Base-by-base conservation (phyloP, 1,140 invertebrate species). In the Cepaea nemoralis region DNA sequence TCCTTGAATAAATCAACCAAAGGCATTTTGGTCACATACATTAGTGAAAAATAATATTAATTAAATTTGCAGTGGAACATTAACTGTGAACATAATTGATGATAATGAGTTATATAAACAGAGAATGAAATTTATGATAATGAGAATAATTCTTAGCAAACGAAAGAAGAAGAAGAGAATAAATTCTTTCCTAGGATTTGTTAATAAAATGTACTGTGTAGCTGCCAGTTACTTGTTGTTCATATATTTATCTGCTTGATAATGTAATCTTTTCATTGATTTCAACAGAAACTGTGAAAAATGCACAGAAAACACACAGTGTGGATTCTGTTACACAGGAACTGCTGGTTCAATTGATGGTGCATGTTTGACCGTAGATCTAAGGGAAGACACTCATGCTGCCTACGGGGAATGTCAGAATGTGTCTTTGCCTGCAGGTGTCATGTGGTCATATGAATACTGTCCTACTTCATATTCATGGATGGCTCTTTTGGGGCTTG, bases 401-500 rank as follows among this genome's bases (percentile, higher is more conserved):
- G n/a, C 73, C 22, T 55, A 76, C 22, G 89, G 89, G 27, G 80
- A 78, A 14, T 91, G 89, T 85, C 50, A 70, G n/a, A 86, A 88
- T 79, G 73, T 82, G 5, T 83, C 87, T 2, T 33, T 81, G n/a
- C 59, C 83, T 3, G n/a, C 75, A 16, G 50, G 70, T n/a, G 40
- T 86, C 16, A 84, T 85, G 0, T 93, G 90, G 91, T 90, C 92
- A 10, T 85, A 89, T 55, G 89, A 92, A 40, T 93, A 91, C 88
- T 94, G 93, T 85, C 93, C 93, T 0, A 91, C 92, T 2, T 35
- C 86, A 27, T 93, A 93, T 81, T 88, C 91, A 0, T 93, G 93
- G 93, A 89, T 93, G 82, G 91, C 91, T 16, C 87, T 93, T 12
- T 39, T 91, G 6, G 93, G 93, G 6, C 85, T 94, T 2, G 86